phyloP scores from a whole-genome alignment of 2,888 invertebrate species.

The Adela reaumurella region DNA sequence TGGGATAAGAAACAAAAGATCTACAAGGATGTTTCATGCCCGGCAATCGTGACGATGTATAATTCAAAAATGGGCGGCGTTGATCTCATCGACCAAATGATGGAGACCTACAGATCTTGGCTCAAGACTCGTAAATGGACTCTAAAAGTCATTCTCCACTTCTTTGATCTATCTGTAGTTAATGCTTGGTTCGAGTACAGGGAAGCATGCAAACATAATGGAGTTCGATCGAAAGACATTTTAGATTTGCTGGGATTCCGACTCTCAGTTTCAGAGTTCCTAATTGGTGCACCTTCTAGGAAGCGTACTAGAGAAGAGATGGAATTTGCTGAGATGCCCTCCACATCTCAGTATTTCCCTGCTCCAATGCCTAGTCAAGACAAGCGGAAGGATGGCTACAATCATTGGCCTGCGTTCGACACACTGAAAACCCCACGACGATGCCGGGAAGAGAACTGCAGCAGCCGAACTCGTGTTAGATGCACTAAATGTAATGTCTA shows the following conservation, averaged over 20 bases:
- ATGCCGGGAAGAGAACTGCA: conserved; percentile 8
- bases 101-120: conserved; percentile 17
- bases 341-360: conserved; percentile 9
- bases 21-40: conserved; percentile 15
- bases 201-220: conserved; percentile 9
- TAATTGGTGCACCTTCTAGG: conserved; percentile 10
- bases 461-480: conserved; percentile 12
- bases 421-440: conserved; percentile 8
- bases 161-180: conserved; percentile 11
- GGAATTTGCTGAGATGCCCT: conserved; percentile 10
- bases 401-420: conserved; percentile 13
- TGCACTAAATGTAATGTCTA: conserved; percentile 15
- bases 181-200: conserved; percentile 16
- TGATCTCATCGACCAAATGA: conserved; percentile 16
- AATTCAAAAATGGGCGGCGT: conserved; percentile 19
- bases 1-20: conserved; percentile 12
- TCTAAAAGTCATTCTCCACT: conserved; percentile 16
- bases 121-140: conserved; percentile 20
- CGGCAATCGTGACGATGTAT: conserved; percentile 15
- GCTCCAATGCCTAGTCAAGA: conserved; percentile 10
- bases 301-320: conserved; percentile 8
- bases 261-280: conserved; percentile 11
- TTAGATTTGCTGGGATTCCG: conserved; percentile 14
- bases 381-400: conserved; percentile 11
- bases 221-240: conserved; percentile 5